Evolutionary conservation across 2,888 invertebrate genomes (phyloP).

Genomic region (Adineta ricciae): DNA sequence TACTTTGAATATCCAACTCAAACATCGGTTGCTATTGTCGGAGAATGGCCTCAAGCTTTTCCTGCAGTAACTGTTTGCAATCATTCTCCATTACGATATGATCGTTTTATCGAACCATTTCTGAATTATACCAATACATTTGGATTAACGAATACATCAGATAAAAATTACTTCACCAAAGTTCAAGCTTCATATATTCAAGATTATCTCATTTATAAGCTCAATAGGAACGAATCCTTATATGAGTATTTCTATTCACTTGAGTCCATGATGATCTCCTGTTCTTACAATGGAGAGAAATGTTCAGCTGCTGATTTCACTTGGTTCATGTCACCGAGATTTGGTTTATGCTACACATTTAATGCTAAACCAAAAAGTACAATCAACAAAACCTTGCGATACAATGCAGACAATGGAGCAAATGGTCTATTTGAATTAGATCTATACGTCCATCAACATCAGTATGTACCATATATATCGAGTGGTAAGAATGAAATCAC

Average conservation of each 20-base stretch:
- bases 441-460: background rate
- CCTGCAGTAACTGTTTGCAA: constrained; percentile 25
- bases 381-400: background rate
- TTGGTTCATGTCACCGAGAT: background rate
- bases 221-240: background rate
- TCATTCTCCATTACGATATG: background rate
- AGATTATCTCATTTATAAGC: background rate
- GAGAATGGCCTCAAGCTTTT: constrained; percentile 24
- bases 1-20: constrained; percentile 1
- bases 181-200: background rate
- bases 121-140: background rate
- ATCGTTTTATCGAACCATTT: background rate
- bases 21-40: constrained; percentile 4
- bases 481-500: background rate
- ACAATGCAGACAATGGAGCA: background rate
- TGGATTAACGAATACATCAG: background rate
- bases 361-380: background rate
- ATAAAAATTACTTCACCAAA: background rate
- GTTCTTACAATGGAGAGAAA: background rate
- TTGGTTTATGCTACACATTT: background rate
- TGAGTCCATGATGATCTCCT: background rate
- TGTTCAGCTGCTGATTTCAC: background rate
- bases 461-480: background rate
- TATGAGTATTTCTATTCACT: background rate
- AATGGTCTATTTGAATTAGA: background rate